phyloP scores from a whole-genome alignment of 2,113 vertebrate genomes.

The Pterocles burchelli region DNA sequence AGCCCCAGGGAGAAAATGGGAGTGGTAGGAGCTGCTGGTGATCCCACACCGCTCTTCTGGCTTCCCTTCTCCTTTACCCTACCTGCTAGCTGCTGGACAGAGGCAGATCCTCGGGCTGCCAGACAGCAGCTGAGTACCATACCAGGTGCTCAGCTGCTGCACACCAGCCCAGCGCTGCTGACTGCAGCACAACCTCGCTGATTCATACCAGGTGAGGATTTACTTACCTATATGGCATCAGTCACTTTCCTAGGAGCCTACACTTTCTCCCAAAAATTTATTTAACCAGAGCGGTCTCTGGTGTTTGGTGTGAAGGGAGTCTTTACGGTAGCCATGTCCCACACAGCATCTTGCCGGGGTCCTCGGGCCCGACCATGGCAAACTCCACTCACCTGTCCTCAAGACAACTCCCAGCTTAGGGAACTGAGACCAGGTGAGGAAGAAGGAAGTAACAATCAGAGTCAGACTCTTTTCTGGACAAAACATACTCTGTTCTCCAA shows the following conservation, averaged over 20 bases:
- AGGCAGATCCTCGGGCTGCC: too few relatives aligned
- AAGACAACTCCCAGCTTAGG: neutral
- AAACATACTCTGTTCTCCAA: neutral
- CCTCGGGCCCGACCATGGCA: neutral
- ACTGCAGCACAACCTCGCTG: neutral
- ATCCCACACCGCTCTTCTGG: neutral
- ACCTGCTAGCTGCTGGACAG: neutral
- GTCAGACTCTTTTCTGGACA: neutral
- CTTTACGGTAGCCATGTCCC: neutral
- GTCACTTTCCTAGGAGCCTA: neutral
- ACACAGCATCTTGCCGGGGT: neutral
- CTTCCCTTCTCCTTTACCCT: neutral
- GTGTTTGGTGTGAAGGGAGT: neutral
- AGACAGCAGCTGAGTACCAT: too few relatives aligned
- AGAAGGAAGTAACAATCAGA: neutral
- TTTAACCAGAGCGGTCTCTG: neutral
- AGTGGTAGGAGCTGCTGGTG: neutral
- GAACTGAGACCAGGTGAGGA: neutral
- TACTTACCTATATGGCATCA: accelerated
- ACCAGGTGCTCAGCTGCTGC: neutral
- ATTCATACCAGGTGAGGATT: neutral
- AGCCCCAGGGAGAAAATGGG: neutral
- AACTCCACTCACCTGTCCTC: neutral
- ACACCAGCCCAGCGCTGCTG: neutral
- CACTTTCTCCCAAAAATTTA: neutral